Evolutionary conservation across 2,888 invertebrate species (phyloP), one percentile per base, ranked within the genome.

Genomic region (Leucania comma): DNA sequence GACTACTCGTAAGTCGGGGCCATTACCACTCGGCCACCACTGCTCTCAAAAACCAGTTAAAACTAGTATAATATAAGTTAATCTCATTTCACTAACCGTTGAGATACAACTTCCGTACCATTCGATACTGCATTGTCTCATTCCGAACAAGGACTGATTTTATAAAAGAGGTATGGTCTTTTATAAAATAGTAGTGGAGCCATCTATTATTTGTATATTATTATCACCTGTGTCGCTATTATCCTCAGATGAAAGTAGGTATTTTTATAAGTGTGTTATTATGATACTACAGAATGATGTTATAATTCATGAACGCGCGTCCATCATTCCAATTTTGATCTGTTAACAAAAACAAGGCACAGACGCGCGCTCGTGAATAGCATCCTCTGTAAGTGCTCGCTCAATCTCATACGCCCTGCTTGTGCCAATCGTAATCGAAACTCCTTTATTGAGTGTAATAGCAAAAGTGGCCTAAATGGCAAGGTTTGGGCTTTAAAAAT

Each of bases 371-470:
- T 56, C 32, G 56, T 56, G 56, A 56, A 35, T 56, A 22, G 32
- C 20, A 35, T n/a, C 22, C 32, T 57, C 32, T 35, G 17, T 20
- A 51, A 60, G 22, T 53, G 53, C 46, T 70, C 78, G 70, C 77
- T 80, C 71, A 70, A 68, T 69, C 51, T 81, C 61, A 67, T 62
- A 69, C 46, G 59, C 50, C 24, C 48, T 72, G 81, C 78, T 81
- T 78, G 81, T 78, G 77, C 81, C 77, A 81, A 81, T 70, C 6
- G 53, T 51, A 56, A 35, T 51, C 32, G 24, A 56, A 75, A 57
- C 35, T 50, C 12, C 4, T 53, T 24, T 60, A 48, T 24, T 38
- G n/a, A 68, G 26, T 46, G 24, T 24, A 12, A 10, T 1, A 38
- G 51, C 46, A 51, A 50, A 57, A 32, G 57, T 72, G 46, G 14